Conservation (phyloP, 2,797 vertebrate genomes). For the Cheirogaleus major region DNA sequence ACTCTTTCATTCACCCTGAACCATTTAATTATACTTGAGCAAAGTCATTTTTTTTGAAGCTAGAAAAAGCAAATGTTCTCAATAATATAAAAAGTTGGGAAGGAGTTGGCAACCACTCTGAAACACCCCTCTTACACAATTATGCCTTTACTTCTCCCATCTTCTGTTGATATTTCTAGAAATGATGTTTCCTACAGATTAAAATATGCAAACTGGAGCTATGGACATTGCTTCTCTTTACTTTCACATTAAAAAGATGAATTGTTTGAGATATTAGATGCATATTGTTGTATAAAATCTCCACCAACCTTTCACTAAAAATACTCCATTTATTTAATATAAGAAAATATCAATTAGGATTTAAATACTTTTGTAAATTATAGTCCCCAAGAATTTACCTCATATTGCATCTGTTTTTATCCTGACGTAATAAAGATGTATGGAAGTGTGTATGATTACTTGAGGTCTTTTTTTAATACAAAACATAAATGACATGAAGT, state of each 20-base stretch:
- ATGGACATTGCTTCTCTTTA: not conserved
- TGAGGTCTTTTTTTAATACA: not conserved
- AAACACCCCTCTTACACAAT: not conserved
- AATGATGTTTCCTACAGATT: not conserved
- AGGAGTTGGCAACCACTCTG: not conserved
- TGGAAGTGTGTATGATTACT: not conserved
- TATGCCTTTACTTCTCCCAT: not conserved
- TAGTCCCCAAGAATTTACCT: not conserved
- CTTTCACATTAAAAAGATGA: not conserved
- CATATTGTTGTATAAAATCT: not conserved
- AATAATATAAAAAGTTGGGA: not conserved
- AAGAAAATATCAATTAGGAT: not conserved
- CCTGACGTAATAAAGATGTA: not conserved
- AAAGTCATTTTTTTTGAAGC: not conserved
- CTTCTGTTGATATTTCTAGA: conserved; percentile 27
- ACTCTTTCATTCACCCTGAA: not conserved
- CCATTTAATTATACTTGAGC: not conserved
- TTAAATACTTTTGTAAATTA: not conserved
- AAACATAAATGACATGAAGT: not conserved
- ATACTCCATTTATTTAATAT: not conserved
- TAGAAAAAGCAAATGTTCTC: not conserved
- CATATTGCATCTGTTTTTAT: not conserved
- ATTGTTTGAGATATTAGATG: not conserved
- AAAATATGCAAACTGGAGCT: not conserved
- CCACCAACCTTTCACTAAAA: not conserved